Base-by-base conservation (phyloP, 2,888 invertebrate species). In the Laothoe populi region DNA sequence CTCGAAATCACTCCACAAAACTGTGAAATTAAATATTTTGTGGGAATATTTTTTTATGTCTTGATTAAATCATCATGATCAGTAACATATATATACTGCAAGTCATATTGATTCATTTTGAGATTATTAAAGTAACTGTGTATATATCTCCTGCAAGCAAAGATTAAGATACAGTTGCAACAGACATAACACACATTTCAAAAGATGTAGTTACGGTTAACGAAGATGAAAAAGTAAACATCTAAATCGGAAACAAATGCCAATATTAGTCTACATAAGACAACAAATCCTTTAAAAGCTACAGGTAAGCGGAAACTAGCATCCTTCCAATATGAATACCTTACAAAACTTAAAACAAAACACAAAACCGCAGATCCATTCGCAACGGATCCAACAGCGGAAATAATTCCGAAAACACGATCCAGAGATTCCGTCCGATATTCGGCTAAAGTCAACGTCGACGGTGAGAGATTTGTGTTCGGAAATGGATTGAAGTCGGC, bases 401-500 rank as follows among this genome's bases (percentile, higher is more conserved):
- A 79, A 82, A 81, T 84, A 84, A 86, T 81, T 78, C 82, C 73
- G 77, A 81, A 81, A 83, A 86, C 83, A 86, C 80, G 75, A 83
- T 80, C 75, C 78, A 66, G 79, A 80, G 83, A 84, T 85, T 71
- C 76, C 73, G 70, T 75, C 78, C 76, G 79, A 82, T 84, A 82
- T 83, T 80, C 77, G 73, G 78, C 76, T 70, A 75, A 81, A 84
- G 81, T 83, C 81, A 81, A 81, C 80, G 79, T 74, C 74, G 77
- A 69, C 77, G 73, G 69, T 70, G 72, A 74, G 83, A 82, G 86
- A 86, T 88, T 85, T 86, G 87, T 84, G 84, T 81, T 82, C 80
- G 78, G 81, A 82, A 87, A 84, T 85, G 86, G 84, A 88, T 87
- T 83, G 85, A 82, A 86, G 82, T 79, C 76, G 73, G 73, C 79